phyloP scores from a whole-genome alignment of 1,140 invertebrate genomes.

The Bombus waltoni region DNA sequence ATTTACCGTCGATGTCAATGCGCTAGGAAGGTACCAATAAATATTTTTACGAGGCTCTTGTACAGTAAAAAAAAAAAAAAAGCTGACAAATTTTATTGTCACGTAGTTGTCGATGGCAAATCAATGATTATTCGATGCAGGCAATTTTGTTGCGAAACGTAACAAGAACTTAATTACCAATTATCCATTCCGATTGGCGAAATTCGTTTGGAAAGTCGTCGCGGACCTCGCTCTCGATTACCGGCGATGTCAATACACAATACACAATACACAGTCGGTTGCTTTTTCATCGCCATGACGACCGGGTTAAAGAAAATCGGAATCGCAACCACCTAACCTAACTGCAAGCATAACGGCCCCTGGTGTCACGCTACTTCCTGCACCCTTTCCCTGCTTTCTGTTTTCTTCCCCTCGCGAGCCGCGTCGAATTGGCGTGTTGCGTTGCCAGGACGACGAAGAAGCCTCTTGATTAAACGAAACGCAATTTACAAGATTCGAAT shows the following conservation, averaged over 20 bases:
- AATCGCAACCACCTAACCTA: constrained; percentile 41
- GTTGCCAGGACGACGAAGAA: constrained; percentile 60
- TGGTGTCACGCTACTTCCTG: constrained; percentile 39
- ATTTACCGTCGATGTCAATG: not conserved
- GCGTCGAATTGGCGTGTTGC: constrained; percentile 19
- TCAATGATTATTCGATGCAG: not conserved
- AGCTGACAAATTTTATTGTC: not conserved
- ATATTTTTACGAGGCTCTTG: not conserved
- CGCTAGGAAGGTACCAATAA: not conserved
- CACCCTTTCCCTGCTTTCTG: constrained; percentile 3
- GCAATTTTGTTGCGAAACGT: not conserved
- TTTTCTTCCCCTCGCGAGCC: not conserved
- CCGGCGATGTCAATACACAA: not conserved
- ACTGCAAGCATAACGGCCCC: constrained; percentile 43
- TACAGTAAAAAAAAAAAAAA: not conserved
- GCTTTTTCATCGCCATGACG: constrained; percentile 62
- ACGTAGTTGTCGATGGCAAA: not conserved
- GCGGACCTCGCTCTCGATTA: not conserved
- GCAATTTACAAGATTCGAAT: not conserved
- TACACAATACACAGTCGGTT: constrained; percentile 14
- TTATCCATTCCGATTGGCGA: not conserved
- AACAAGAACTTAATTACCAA: not conserved
- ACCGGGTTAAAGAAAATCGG: constrained; percentile 20
- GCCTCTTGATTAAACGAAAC: constrained; percentile 44
- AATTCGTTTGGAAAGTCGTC: not conserved